Evolutionary conservation across 2,797 vertebrate species (phyloP).

Genomic region (Paedocypris micromegethes): DNA sequence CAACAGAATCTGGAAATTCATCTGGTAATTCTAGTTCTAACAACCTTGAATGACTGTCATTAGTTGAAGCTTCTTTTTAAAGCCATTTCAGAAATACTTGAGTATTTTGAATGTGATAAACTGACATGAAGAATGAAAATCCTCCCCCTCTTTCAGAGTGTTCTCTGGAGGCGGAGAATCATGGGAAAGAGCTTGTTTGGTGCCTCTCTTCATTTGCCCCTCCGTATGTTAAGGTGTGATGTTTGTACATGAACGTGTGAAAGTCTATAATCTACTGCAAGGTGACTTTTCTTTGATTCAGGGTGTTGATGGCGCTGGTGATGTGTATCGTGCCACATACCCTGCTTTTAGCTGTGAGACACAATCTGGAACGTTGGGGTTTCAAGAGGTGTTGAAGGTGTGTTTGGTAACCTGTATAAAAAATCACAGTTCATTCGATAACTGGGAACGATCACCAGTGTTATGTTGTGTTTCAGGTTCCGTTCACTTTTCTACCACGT

Average conservation of each 20-base stretch:
- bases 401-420: neutral
- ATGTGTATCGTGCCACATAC: conserved; percentile 86
- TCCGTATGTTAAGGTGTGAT: conserved; percentile 85
- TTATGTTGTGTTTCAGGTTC: conserved; percentile 63
- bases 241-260: neutral
- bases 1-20: conserved; percentile 71
- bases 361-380: conserved; percentile 78
- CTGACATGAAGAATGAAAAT: neutral
- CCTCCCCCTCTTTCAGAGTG: conserved; percentile 64
- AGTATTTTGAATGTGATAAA: neutral
- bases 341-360: conserved; percentile 81
- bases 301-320: conserved; percentile 79
- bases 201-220: conserved; percentile 88
- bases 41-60: neutral
- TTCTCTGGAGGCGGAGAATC: conserved; percentile 82
- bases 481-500: conserved; percentile 82
- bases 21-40: conserved; percentile 70
- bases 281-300: conserved; percentile 50
- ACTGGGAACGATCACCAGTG: no score
- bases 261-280: no score
- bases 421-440: conserved; percentile 1
- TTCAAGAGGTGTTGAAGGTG: conserved; percentile 78
- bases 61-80: neutral
- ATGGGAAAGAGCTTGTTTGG: conserved; percentile 80
- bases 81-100: neutral